Evolutionary conservation across 2,797 vertebrate species (phyloP), one percentile per base, ranked within the genome.

Genomic region (Gymnopithys bicolor): DNA sequence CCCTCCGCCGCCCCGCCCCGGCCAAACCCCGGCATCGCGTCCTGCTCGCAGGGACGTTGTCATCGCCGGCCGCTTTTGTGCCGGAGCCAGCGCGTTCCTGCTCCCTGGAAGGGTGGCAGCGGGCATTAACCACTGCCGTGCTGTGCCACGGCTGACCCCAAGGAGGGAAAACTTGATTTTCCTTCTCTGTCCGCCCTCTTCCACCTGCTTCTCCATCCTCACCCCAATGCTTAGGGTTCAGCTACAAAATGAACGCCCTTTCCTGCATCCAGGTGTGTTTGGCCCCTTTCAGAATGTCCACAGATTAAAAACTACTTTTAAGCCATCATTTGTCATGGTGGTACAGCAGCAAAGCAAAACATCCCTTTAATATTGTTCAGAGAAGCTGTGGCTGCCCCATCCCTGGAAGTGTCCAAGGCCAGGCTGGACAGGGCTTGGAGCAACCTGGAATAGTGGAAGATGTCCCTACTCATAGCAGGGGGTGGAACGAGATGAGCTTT

Each of bases 171-270:
- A 4, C 53, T 9, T 15, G 0, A 0, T 5, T 73, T 77, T 9
- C 13, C 67, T 39, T 35, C 83, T n/a, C 49, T 0, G 0, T 0
- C 63, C 7, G 4, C 5, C 23, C 52, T 82, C 60, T 39, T 43
- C 33, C 30, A 11, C 2, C 66, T 53, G 39, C 52, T 58, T 30
- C 78, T 35, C 67, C 30, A 19, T 8, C 59, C 48, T 56, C 48
- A 28, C 8, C 27, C 25, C 37, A 17, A 1, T 0, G 0, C 32
- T 28, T 2, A 1, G 27, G 35, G 8, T 45, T 75, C 1, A 0
- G 49, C 18, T 37, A 21, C 60, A 28, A 60, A 52, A 7, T 2
- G 35, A 59, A 6, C 7, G 3, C 13, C 33, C 18, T 63, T 21
- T 55, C 41, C 46, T 33, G 35, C 51, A n/a, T 3, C 7, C 28